Base-by-base conservation (phyloP, 1,140 invertebrate genomes). In the Ceratoteleas bidentatus region DNA sequence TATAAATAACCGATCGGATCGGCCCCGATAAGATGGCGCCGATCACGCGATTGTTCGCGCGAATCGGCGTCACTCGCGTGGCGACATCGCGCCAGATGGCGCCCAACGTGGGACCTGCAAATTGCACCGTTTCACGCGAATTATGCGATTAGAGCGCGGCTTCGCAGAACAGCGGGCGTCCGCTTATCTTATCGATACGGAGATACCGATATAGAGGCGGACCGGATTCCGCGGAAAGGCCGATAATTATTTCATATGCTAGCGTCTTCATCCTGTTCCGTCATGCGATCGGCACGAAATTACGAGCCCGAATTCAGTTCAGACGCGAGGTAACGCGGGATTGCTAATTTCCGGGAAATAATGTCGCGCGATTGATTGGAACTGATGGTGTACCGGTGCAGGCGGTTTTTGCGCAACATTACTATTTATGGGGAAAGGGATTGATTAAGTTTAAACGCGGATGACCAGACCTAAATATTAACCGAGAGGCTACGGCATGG, bases 121-220 rank as follows among this genome's bases (percentile, higher is more conserved):
- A 88, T 87, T 87, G 86, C 87, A 84, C 88, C 88, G 87, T 88
- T 88, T 88, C 84, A 88, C 85, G 87, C 86, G 87, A 88, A 88
- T 88, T 88, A 87, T 85, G 83, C 84, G 85, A 88, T 88, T 87
- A 86, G 58, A 75, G 77, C 83, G 62, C 61, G 77, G 76, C 85
- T 80, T 64, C 73, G 77, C 77, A 72, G 84, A 83, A 62, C 75
- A 70, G 74, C 70, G 66, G 73, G 81, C 69, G 58, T 53, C 50
- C 57, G 45, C 47, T 43, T 38, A 58, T 82, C 14, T 79, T 79
- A 75, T 81, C 57, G 65, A 75, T 81, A 57, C 54, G 50, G 32
- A 65, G 50, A 65, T 70, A 65, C 52, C 9, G 4, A 16, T 32
- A 68, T 49, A 45, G 10, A 58, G 10, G 1, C 56, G 50, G 73